Percentiles rank a stretch among this genome's conserved stretches.
These are phyloP conservation scores for Zonitis immaculata DNA, from an alignment of 2,888 invertebrate genomes.

Conservation along the genomic window DNA sequence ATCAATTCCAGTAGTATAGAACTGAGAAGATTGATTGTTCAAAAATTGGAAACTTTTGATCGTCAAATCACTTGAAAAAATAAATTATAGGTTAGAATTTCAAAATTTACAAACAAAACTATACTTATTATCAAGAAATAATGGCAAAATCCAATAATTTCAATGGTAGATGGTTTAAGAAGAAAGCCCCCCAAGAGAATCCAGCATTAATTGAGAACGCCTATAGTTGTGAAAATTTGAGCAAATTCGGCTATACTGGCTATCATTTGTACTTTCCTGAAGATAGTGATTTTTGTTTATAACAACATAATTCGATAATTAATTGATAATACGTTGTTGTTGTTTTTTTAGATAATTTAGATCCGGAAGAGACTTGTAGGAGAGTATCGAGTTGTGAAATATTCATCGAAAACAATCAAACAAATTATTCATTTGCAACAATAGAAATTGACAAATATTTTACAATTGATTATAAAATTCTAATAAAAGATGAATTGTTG, in stretches of 20 bases:
- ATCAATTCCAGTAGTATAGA: too few relatives aligned
- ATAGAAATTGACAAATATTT: constrained; percentile 57
- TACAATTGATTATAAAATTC: constrained; percentile 54
- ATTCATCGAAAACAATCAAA: constrained; percentile 52
- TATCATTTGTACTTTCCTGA: constrained; percentile 77
- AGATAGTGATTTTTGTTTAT: constrained; percentile 41
- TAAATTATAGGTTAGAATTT: too few relatives aligned
- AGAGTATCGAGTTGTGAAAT: constrained; percentile 54
- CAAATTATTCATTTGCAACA: constrained; percentile 54
- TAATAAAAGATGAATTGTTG: constrained; percentile 57
- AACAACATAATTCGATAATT: neutral
- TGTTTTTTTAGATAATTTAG: constrained; percentile 22
- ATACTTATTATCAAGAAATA: too few relatives aligned
- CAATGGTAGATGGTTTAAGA: constrained; percentile 9
- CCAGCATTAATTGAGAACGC: constrained; percentile 10
- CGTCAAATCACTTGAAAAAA: too few relatives aligned
- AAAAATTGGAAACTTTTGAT: too few relatives aligned
- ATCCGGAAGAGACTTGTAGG: constrained; percentile 49
- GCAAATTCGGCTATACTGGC: constrained; percentile 53
- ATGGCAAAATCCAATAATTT: neutral
- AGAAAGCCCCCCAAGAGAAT: constrained; percentile 6
- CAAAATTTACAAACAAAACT: too few relatives aligned
- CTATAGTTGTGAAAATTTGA: constrained; percentile 28
- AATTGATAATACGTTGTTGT: neutral
- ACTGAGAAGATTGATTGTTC: too few relatives aligned